Evolutionary conservation across 2,113 vertebrate species (phyloP), one percentile per base, ranked within the genome.

Genomic region (Pogona vitticeps): DNA sequence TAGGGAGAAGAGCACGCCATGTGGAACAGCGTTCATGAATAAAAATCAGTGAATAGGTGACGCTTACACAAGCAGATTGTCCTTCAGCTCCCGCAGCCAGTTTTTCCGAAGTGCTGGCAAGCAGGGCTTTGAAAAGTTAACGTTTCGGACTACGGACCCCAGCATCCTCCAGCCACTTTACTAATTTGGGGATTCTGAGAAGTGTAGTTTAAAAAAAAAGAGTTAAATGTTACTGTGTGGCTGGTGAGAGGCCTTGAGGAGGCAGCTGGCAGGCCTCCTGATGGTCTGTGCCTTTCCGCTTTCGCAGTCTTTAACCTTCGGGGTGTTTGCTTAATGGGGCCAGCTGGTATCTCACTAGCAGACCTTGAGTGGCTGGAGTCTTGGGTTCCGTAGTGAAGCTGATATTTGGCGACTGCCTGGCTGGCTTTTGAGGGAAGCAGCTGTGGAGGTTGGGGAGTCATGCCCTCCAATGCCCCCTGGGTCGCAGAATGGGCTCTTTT

Each of bases 311-410:
- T 46, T 84, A 83, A 78, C 86, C 81, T 78, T 83, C 56, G 15
- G 63, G 56, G 67, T 79, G 81, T 84, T 88, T 78, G 81, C 40
- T 83, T 83, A 83, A 78, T 36, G 4, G 56, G 7, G 56, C 6
- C 31, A 76, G 75, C 76, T 79, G 36, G 14, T 83, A 58, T 46
- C 28, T 13, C 9, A 10, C 65, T 23, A 6, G 23, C 17, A 46
- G 67, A 31, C 75, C 81, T 84, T 63, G 86, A 79, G 15, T 65
- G 21, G 52, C 75, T 61, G 40, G 78, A 61, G 13, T 63, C 85
- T 80, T 58, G 76, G 28, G 38, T n/a, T 38, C 61, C 46, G 85
- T n/a, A n/a, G n/a, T 80, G 20, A 80, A n/a, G 85, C 70, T 63
- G 46, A 52, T 10, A 52, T 52, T 52, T 52, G 46, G 5, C 28